Conservation (phyloP, 2,888 invertebrate genomes). For the Pandemis cinnamomeana region DNA sequence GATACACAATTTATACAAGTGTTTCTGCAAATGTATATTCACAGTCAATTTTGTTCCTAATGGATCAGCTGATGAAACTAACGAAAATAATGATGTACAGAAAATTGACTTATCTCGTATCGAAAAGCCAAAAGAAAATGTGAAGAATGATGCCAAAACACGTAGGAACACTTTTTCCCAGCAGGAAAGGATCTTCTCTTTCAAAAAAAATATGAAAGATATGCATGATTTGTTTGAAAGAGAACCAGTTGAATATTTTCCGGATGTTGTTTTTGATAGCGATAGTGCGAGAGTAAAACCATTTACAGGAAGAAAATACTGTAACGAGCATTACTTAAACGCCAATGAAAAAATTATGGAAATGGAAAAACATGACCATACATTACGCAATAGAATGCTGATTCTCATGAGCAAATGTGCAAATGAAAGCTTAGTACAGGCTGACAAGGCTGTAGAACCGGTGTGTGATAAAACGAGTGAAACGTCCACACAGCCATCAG, state of each 20-base stretch:
- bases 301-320: constrained; percentile 64
- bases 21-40: constrained; percentile 85
- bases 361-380: constrained; percentile 69
- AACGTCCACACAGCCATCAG: constrained; percentile 6
- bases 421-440: background rate
- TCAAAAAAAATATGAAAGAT: background rate
- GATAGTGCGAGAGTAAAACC: constrained; percentile 60
- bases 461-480: background rate
- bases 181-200: background rate
- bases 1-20: constrained; percentile 87
- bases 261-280: constrained; percentile 7
- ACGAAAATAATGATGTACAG: constrained; percentile 18
- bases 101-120: constrained; percentile 14
- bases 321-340: constrained; percentile 58
- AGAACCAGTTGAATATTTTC: constrained; percentile 11
- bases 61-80: constrained; percentile 18
- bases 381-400: constrained; percentile 59
- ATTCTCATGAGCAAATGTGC: constrained; percentile 35
- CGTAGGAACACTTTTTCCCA: constrained; percentile 3
- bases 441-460: background rate
- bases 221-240: background rate
- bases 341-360: constrained; percentile 65
- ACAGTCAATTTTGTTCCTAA: constrained; percentile 46
- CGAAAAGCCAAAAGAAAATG: constrained; percentile 17
- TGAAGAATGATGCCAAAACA: constrained; percentile 2